Conservation (phyloP, 2,888 invertebrate genomes). For the Lampropteryx suffumata region DNA sequence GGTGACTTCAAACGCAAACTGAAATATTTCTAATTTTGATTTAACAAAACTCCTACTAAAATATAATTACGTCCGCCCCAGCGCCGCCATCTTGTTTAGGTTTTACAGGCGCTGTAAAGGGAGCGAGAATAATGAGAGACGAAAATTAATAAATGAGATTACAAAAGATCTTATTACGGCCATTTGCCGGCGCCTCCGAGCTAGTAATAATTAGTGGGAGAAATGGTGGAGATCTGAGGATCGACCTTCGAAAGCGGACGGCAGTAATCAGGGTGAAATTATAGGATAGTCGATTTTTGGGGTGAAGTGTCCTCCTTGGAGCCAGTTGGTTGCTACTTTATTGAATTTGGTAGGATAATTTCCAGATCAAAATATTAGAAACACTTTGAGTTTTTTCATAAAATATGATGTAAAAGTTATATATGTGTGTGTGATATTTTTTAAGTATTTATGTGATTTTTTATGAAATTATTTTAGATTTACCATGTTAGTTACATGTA, state of each 20-base stretch:
- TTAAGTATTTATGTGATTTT: too few species aligned
- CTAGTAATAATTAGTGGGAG: slow-evolving; percentile 65
- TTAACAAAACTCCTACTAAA: slow-evolving; percentile 42
- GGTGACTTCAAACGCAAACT: slow-evolving; percentile 4
- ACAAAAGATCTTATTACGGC: slow-evolving; percentile 73
- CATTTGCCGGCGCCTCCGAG: slow-evolving; percentile 60
- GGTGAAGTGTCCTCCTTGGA: not conserved
- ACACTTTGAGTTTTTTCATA: too few species aligned
- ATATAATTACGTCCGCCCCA: slow-evolving; percentile 44
- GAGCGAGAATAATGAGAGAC: slow-evolving; percentile 52
- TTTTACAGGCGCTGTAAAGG: slow-evolving; percentile 49
- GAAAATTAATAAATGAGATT: slow-evolving; percentile 57
- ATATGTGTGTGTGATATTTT: too few species aligned
- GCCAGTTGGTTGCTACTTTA: not conserved
- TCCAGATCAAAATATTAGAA: too few species aligned
- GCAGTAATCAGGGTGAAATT: slow-evolving; percentile 17
- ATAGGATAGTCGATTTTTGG: slow-evolving; percentile 21
- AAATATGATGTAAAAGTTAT: too few species aligned
- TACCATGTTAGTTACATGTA: too few species aligned
- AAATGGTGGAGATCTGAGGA: slow-evolving; percentile 45
- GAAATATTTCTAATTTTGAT: slow-evolving; percentile 25
- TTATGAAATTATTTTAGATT: too few species aligned
- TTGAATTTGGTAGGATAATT: not conserved
- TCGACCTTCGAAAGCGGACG: slow-evolving; percentile 15
- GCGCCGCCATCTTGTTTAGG: slow-evolving; percentile 50